phyloP scores from a whole-genome alignment of 2,113 vertebrate species.

The Odontophorus gujanensis region DNA sequence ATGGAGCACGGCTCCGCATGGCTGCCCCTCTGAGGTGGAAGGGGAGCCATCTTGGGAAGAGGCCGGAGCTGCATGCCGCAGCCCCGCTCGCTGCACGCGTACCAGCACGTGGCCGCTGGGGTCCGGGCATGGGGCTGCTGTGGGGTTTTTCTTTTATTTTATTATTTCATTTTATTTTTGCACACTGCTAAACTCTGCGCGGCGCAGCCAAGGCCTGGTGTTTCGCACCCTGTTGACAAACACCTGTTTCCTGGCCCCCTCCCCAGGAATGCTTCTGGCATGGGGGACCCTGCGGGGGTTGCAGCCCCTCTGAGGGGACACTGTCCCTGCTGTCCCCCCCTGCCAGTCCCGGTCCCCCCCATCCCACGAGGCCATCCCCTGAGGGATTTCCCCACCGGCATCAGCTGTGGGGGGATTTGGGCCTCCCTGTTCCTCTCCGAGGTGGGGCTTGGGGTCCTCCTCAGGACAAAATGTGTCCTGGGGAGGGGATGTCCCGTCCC shows the following conservation, averaged over 20 bases:
- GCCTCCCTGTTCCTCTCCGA: not conserved
- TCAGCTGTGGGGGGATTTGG: conserved; percentile 3
- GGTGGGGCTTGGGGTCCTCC: not conserved
- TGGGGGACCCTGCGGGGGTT: not conserved
- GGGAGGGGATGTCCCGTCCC: not conserved
- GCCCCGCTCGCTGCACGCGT: rapidly evolving
- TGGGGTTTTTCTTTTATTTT: not conserved
- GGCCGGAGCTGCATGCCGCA: rapidly evolving
- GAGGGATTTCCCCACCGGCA: not conserved
- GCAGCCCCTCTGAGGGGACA: rapidly evolving
- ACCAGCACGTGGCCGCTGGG: not conserved
- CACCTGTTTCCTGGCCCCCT: conserved; percentile 65
- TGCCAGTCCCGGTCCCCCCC: no score
- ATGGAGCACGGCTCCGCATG: not conserved
- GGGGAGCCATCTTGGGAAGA: conserved; percentile 61
- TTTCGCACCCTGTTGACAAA: conserved; percentile 54
- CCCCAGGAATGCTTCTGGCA: conserved; percentile 36
- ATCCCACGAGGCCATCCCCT: not conserved
- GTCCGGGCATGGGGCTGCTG: not conserved
- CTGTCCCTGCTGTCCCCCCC: no score
- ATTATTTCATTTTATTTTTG: conserved; percentile 36
- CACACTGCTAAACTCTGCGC: not conserved
- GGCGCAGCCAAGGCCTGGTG: not conserved
- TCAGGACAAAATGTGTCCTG: not conserved
- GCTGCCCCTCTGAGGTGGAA: not conserved